These are phyloP conservation scores for Synanthedon myopaeformis DNA, from an alignment of 2,888 invertebrate species.

Conservation along the genomic window DNA sequence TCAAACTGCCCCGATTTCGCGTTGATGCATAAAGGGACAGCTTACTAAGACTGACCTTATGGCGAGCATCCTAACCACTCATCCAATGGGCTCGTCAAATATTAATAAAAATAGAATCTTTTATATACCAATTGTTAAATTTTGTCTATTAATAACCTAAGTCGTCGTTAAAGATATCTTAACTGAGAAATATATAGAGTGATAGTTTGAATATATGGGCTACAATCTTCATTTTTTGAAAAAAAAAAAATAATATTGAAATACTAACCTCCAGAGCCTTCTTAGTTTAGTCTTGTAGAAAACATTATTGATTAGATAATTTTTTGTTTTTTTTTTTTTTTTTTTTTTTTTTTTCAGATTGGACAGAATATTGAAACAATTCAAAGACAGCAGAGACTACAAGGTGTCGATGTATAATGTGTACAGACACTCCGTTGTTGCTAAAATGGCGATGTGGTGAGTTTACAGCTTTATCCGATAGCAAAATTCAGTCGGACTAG, in stretches of 20 bases:
- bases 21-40: too few species aligned
- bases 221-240: conserved; percentile 6
- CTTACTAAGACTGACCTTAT: too few species aligned
- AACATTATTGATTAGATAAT: not conserved
- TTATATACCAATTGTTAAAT: too few species aligned
- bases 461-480: conserved; percentile 1
- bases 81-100: too few species aligned
- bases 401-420: conserved; percentile 35
- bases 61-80: too few species aligned
- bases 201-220: not conserved
- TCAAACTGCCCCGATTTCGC: too few species aligned
- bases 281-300: too few species aligned
- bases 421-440: conserved; percentile 29
- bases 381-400: conserved; percentile 37
- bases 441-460: conserved; percentile 42
- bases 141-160: too few species aligned
- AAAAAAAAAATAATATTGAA: too few species aligned
- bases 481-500: too few species aligned
- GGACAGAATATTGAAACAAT: conserved; percentile 42
- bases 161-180: not conserved
- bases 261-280: too few species aligned
- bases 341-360: conserved; percentile 26
- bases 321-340: not conserved
- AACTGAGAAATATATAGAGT: not conserved
- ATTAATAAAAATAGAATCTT: too few species aligned